Conservation (phyloP, 2,113 vertebrate genomes). For the Strigops habroptila region DNA sequence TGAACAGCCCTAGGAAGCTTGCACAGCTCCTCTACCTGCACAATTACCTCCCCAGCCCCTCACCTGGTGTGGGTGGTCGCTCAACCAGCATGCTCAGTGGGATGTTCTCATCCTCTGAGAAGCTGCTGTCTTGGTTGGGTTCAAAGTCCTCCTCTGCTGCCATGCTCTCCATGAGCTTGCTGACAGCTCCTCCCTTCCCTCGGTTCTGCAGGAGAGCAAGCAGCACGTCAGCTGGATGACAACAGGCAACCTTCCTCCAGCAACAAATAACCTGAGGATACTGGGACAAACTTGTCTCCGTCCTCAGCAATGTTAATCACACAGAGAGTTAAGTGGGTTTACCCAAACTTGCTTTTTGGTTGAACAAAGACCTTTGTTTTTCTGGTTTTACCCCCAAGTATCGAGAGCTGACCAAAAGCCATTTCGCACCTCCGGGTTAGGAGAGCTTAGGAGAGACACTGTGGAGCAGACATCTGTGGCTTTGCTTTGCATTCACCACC, state of each 20-base stretch:
- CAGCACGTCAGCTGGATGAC: neutral
- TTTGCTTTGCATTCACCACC: neutral
- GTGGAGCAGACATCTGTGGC: neutral
- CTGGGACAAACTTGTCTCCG: neutral
- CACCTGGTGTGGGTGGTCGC: slow-evolving; percentile 84
- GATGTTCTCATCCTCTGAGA: slow-evolving; percentile 93
- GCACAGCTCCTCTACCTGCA: neutral
- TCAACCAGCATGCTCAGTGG: slow-evolving; percentile 75
- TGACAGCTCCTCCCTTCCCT: slow-evolving; percentile 90
- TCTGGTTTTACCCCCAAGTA: neutral
- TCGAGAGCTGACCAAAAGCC: neutral
- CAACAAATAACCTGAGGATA: neutral
- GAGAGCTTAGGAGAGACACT: neutral
- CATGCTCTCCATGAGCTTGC: slow-evolving; percentile 98
- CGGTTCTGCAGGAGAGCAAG: slow-evolving; percentile 73
- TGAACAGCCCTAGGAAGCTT: neutral
- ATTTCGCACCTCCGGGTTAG: neutral
- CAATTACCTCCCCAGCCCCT: neutral
- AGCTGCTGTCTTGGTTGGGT: slow-evolving; percentile 96
- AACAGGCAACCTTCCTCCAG: neutral
- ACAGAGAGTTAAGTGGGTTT: neutral
- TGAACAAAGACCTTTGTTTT: neutral
- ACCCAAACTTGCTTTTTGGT: neutral
- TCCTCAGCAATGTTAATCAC: neutral
- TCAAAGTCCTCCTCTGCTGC: slow-evolving; percentile 97